Base-by-base conservation (phyloP, 2,888 invertebrate genomes). In the Argyra leucocephala region DNA sequence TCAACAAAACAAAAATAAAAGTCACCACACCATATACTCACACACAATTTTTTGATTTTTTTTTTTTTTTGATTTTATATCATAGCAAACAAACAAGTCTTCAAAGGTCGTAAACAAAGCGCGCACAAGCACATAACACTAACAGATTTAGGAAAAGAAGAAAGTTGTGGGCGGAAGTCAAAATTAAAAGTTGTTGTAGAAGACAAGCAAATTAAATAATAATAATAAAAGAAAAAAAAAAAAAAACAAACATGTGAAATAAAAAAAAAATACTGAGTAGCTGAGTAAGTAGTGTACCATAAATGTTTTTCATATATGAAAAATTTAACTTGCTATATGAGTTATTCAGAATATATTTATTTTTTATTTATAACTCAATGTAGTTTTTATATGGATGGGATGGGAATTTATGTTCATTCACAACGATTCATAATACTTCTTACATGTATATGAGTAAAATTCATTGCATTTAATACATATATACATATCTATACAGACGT, bases 121-220 rank as follows among this genome's bases (percentile, higher is more conserved):
- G 48, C 15, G n/a, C 48, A 48, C 48, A 18, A 18, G 48, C 18
- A 31, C 31, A 48, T 18, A 48, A 48, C 48, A 48, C n/a, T 48
- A 48, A 48, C 48, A 48, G 48, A 48, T 48, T 48, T 12, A 48
- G 48, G 48, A 48, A 48, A 48, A 48, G 48, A 48, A 48, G 48
- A 59, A 59, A 59, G 59, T 59, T 59, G 59, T 59, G 59, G 59
- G 59, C 59, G 59, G 59, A 59, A 59, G 59, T 59, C 48, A 48
- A 48, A n/a, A 48, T 48, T 48, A 48, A 37, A 48, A 48, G 48
- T n/a, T 48, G 48, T 48, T 48, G n/a, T 48, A 48, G n/a, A 48
- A 48, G n/a, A 48, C 5, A 48, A 48, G 48, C 15, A 48, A n/a
- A 48, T 18, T 15, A 48, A 31, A n/a, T n/a, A n/a, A n/a, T n/a